phyloP scores from a whole-genome alignment of 2,888 invertebrate species.

The Nasonia oneida region DNA sequence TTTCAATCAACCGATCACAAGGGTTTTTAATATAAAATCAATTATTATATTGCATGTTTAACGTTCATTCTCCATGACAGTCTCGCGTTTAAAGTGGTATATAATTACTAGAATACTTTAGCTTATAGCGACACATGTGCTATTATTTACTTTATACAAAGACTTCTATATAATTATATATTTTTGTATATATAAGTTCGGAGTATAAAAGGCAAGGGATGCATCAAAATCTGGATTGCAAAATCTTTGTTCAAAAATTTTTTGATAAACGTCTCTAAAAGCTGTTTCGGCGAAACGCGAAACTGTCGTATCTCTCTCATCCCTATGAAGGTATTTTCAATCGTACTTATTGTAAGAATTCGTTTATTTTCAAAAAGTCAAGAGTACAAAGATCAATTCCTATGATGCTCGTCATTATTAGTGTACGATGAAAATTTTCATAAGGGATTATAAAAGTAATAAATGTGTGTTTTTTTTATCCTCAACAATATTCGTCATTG shows the following conservation, averaged over 20 bases:
- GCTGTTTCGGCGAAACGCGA: slow-evolving; percentile 60
- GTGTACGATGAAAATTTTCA: slow-evolving; percentile 56
- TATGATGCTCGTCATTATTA: slow-evolving; percentile 28
- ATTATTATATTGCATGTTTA: slow-evolving; percentile 54
- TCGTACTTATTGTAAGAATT: slow-evolving; percentile 47
- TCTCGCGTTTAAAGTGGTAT: slow-evolving; percentile 59
- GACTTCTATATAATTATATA: slow-evolving; percentile 37
- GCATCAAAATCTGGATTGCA: slow-evolving; percentile 51
- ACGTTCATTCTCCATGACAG: slow-evolving; percentile 59
- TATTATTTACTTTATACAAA: slow-evolving; percentile 56
- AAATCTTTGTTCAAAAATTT: slow-evolving; percentile 55
- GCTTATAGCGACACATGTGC: slow-evolving; percentile 27
- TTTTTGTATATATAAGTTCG: slow-evolving; percentile 45
- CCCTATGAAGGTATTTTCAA: slow-evolving; percentile 52
- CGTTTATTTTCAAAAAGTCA: slow-evolving; percentile 45
- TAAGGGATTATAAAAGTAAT: slow-evolving; percentile 55
- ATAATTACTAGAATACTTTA: slow-evolving; percentile 33
- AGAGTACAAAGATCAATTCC: slow-evolving; percentile 43
- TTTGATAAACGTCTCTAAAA: slow-evolving; percentile 49
- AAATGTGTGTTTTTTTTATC: slow-evolving; percentile 56
- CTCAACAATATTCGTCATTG: slow-evolving; percentile 59
- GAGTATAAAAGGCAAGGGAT: slow-evolving; percentile 53
- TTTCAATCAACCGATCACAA: slow-evolving; percentile 45
- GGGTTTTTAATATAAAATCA: slow-evolving; percentile 48
- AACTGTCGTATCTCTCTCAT: slow-evolving; percentile 51